Percentiles rank a stretch among this genome's conserved stretches.
Evolutionary conservation across 2,888 invertebrate species (phyloP).

Genomic region (Helobdella robusta): DNA sequence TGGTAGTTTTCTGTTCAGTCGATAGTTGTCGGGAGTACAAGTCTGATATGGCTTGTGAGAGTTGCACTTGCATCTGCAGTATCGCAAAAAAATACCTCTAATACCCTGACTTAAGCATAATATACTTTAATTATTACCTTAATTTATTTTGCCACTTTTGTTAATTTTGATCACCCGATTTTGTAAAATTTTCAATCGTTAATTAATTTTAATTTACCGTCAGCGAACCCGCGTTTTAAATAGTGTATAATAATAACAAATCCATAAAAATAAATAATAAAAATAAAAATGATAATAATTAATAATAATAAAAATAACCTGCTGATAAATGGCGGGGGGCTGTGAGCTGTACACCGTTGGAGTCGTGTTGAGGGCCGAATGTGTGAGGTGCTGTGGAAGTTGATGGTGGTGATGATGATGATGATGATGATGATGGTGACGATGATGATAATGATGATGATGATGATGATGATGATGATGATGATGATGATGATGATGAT

Average conservation of each 20-base stretch:
- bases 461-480: slow-evolving; percentile 24
- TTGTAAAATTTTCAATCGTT: too few relatives aligned
- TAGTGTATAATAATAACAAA: background rate
- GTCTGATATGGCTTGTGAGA: slow-evolving; percentile 6
- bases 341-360: slow-evolving; percentile 29
- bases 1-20: background rate
- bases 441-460: slow-evolving; percentile 22
- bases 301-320: slow-evolving; percentile 12
- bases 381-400: slow-evolving; percentile 26
- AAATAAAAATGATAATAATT: background rate
- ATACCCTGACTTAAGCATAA: too few relatives aligned
- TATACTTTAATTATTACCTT: too few relatives aligned
- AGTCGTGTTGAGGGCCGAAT: slow-evolving; percentile 27
- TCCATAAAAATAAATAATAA: background rate
- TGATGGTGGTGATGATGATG: slow-evolving; percentile 23
- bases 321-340: slow-evolving; percentile 26
- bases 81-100: too few relatives aligned
- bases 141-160: too few relatives aligned
- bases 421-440: slow-evolving; percentile 23
- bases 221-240: too few relatives aligned
- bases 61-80: slow-evolving; percentile 18
- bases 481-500: slow-evolving; percentile 20
- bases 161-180: too few relatives aligned
- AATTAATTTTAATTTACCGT: too few relatives aligned
- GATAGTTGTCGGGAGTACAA: slow-evolving; percentile 3